Conservation (phyloP, 2,113 vertebrate genomes). For the Felis catus region F.catus_Fca126_mat1.0 CM031414.1:91150001-91150500, state of each 20-base stretch:
- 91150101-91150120: not conserved
- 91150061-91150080: not conserved
- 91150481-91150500: not conserved
- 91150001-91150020: not conserved
- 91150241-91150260: not conserved
- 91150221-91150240: not conserved
- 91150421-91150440: not conserved
- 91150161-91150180: not conserved
- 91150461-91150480: not conserved
- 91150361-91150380: not conserved
- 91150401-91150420: not conserved
- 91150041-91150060: not conserved
- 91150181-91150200: not conserved
- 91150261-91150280: not conserved
- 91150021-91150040: not conserved
- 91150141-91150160: rapidly evolving
- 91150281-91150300: not conserved
- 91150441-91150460: not conserved
- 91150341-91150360: not conserved
- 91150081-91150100: not conserved
- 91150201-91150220: not conserved
- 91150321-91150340: not conserved
- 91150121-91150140: not conserved
- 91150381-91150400: not conserved
- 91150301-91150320: no score